Evolutionary conservation across 2,888 invertebrate species (phyloP).

Genomic region (Taphrorychus bicolor): DNA sequence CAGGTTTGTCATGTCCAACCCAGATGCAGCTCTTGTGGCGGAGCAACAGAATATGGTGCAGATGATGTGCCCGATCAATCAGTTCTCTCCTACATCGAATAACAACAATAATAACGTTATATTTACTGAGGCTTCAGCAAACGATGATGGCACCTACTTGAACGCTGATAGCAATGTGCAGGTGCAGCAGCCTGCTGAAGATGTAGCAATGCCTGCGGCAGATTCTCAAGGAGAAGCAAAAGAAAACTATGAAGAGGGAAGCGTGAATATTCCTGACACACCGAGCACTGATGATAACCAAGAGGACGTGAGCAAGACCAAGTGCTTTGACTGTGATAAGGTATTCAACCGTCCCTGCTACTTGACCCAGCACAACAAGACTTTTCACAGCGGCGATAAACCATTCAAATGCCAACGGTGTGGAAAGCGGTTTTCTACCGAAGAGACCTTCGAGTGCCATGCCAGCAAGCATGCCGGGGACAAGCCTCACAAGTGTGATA

Average conservation of each 20-base stretch:
- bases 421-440: conserved; percentile 82
- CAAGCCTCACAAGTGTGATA: conserved; percentile 85
- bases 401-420: conserved; percentile 86
- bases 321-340: conserved; percentile 85
- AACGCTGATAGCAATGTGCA: not conserved
- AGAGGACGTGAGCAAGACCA: conserved; percentile 59
- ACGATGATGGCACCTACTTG: not conserved
- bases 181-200: not conserved
- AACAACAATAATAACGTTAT: conserved; percentile 25
- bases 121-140: not conserved
- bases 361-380: conserved; percentile 89
- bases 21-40: too few species aligned
- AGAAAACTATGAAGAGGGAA: conserved; percentile 23
- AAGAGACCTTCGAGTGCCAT: conserved; percentile 76
- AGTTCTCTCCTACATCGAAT: conserved; percentile 25
- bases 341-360: conserved; percentile 87
- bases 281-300: conserved; percentile 52
- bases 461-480: conserved; percentile 75
- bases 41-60: not conserved
- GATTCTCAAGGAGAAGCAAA: conserved; percentile 26
- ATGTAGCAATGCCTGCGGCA: not conserved
- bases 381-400: conserved; percentile 86
- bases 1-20: not conserved
- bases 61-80: not conserved
- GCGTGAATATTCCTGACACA: conserved; percentile 45